Percentiles rank a stretch among this genome's conserved stretches.
These are phyloP conservation scores for Cygnus buccinator DNA, from an alignment of 2,113 vertebrate genomes.

Conservation along the genomic window DNA sequence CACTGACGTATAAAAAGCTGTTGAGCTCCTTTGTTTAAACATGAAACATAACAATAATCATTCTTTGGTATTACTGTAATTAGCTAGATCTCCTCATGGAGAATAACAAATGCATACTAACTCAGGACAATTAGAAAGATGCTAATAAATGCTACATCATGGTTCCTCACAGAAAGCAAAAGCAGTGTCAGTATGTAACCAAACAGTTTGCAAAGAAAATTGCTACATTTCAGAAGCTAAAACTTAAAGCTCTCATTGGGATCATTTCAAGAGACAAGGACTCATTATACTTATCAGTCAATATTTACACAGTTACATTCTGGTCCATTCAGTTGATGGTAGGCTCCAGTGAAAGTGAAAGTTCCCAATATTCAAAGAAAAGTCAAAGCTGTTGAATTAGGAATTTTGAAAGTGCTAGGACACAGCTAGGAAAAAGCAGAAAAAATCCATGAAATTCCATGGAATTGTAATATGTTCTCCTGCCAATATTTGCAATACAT, in stretches of 20 bases:
- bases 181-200: background rate
- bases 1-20: conserved; percentile 14
- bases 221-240: background rate
- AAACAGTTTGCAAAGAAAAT: background rate
- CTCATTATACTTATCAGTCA: background rate
- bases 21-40: conserved; percentile 37
- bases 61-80: conserved; percentile 49
- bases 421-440: background rate
- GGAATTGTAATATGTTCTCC: background rate
- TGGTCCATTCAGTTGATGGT: background rate
- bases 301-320: background rate
- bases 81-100: conserved; percentile 19
- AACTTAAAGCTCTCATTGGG: background rate
- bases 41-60: conserved; percentile 57
- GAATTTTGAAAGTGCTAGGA: background rate
- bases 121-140: conserved; percentile 43
- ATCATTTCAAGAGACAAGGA: background rate
- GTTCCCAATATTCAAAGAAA: background rate
- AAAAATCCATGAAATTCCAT: background rate
- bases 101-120: conserved; percentile 40
- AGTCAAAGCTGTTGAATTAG: background rate
- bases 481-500: background rate
- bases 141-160: conserved; percentile 17
- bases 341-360: background rate
- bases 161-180: conserved; percentile 39